These are phyloP conservation scores for Tenualosa thibaudeaui DNA, from an alignment of 2,797 vertebrate species.

Conservation along the genomic window DNA sequence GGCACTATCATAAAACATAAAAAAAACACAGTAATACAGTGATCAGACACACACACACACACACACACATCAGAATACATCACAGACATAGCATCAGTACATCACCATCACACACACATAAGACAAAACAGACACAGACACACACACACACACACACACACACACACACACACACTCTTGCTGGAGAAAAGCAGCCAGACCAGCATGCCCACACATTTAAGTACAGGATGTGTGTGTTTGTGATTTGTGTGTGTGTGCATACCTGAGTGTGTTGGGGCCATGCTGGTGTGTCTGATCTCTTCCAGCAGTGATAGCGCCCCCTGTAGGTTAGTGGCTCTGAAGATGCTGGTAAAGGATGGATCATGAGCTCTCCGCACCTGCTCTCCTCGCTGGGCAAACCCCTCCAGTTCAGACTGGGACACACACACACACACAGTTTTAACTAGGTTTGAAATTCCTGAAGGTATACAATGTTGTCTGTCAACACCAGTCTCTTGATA, in stretches of 20 bases:
- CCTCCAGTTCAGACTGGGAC: conserved; percentile 79
- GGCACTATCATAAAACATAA: neutral
- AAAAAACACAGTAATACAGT: neutral
- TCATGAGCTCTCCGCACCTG: conserved; percentile 52
- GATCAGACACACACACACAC: neutral
- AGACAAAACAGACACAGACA: no score
- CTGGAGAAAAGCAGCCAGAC: no score
- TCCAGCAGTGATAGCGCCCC: conserved; percentile 81
- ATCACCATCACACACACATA: neutral
- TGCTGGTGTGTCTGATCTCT: conserved; percentile 58
- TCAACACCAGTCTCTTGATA: neutral
- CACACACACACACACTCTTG: no score
- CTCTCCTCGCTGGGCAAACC: conserved; percentile 76
- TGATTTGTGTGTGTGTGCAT: neutral
- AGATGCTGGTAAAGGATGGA: conserved; percentile 75
- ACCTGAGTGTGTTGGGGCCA: conserved; percentile 10
- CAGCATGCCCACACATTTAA: no score
- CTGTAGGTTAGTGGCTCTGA: conserved; percentile 83
- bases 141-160: no score
- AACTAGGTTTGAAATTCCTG: no score
- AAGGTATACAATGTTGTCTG: no score
- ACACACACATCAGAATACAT: no score
- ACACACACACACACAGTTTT: neutral
- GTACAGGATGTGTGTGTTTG: neutral
- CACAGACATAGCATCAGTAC: no score